Evolutionary conservation across 2,888 invertebrate genomes (phyloP).

Genomic region (Eudiplozoon nipponicum): DNA sequence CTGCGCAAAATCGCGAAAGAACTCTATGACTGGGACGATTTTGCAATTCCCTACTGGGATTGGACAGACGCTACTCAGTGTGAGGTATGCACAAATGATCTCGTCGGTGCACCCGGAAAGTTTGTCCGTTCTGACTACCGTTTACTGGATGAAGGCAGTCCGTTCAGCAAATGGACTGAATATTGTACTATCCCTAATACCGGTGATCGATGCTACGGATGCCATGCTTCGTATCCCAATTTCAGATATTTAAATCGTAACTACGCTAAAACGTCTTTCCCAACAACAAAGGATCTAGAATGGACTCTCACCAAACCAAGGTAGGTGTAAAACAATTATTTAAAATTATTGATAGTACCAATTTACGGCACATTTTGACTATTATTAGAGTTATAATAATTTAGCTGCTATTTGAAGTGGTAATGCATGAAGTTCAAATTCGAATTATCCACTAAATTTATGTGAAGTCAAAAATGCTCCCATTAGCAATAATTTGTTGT

Average conservation of each 20-base stretch:
- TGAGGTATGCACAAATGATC: constrained; percentile 15
- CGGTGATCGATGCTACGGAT: constrained; percentile 9
- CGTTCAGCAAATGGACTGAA: constrained; percentile 13
- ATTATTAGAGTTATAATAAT: too few relatives aligned
- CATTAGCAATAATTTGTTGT: too few relatives aligned
- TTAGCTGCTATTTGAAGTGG: too few relatives aligned
- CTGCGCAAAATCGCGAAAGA: constrained; percentile 10
- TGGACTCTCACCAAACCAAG: constrained; percentile 4
- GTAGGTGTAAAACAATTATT: too few relatives aligned
- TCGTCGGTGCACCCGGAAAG: constrained; percentile 10
- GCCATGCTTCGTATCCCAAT: too few relatives aligned
- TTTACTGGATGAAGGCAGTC: constrained; percentile 6
- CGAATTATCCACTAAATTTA: too few relatives aligned
- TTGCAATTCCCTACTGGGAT: constrained; percentile 16
- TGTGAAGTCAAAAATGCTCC: too few relatives aligned
- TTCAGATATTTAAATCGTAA: too few relatives aligned
- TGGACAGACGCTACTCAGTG: constrained; percentile 12
- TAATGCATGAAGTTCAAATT: too few relatives aligned
- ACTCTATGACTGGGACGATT: constrained; percentile 6
- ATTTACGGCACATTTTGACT: too few relatives aligned
- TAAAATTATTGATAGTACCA: too few relatives aligned
- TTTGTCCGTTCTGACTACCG: constrained; percentile 8
- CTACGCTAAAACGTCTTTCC: too few relatives aligned
- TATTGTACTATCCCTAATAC: constrained; percentile 8
- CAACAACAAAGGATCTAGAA: constrained; percentile 5